Conservation (phyloP, 1,140 invertebrate genomes). For the Sesamia nonagrioides region DNA sequence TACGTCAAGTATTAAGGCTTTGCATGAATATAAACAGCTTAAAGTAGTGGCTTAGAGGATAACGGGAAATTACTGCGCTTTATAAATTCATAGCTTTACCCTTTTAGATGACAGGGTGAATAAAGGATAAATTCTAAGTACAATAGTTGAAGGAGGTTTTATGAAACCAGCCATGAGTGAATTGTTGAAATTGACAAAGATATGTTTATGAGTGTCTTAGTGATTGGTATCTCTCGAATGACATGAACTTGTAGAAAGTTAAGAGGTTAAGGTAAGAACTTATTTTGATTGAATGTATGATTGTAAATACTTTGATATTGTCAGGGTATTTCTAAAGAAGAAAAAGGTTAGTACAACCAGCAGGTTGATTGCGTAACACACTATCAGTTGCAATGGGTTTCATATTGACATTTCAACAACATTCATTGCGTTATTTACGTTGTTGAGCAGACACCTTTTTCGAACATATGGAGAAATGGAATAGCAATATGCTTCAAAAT, state of each 20-base stretch:
- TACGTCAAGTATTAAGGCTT: slow-evolving; percentile 37
- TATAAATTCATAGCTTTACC: slow-evolving; percentile 36
- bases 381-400: too few species aligned
- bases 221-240: background rate
- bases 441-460: too few species aligned
- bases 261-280: background rate
- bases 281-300: too few species aligned
- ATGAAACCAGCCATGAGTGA: background rate
- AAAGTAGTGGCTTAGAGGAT: slow-evolving; percentile 5
- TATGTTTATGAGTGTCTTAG: background rate
- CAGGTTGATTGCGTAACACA: too few species aligned
- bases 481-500: too few species aligned
- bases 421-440: too few species aligned
- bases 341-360: too few species aligned
- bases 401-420: too few species aligned
- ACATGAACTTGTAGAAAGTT: background rate
- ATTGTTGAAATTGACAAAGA: background rate
- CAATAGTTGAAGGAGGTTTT: background rate
- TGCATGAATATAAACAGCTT: slow-evolving; percentile 41
- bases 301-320: too few species aligned
- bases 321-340: too few species aligned
- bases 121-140: background rate
- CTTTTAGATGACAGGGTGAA: slow-evolving; percentile 4
- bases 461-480: too few species aligned
- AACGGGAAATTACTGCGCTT: slow-evolving; percentile 2